A percentile compares a stretch with the other conserved stretches of the same genome.
Evolutionary conservation across 2,888 invertebrate species (phyloP).

Genomic region (Spilosoma lubricipeda): DNA sequence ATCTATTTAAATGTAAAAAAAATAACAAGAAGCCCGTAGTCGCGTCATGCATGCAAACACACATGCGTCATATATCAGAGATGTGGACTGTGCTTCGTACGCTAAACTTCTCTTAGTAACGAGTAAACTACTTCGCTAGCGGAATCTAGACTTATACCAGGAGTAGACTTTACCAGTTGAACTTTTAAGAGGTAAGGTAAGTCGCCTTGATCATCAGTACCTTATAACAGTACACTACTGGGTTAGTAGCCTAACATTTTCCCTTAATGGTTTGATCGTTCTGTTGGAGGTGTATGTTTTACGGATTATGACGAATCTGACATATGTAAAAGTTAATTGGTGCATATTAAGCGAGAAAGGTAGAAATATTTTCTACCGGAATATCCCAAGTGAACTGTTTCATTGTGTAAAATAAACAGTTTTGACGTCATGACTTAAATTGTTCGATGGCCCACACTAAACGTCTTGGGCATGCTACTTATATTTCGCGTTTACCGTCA

Average conservation of each 20-base stretch:
- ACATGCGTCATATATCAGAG: background rate
- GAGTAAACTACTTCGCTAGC: background rate
- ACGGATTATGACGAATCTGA: background rate
- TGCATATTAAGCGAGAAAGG: background rate
- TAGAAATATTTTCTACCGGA: background rate
- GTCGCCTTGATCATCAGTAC: too few species aligned
- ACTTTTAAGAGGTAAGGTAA: background rate
- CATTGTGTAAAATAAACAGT: background rate
- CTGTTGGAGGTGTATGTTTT: background rate
- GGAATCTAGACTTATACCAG: background rate
- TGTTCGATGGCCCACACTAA: background rate
- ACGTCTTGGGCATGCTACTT: background rate
- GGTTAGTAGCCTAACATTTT: too few species aligned
- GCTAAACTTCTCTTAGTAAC: background rate
- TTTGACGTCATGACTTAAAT: background rate
- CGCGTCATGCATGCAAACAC: background rate
- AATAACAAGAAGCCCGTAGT: background rate
- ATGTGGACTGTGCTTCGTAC: background rate
- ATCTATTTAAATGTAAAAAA: background rate
- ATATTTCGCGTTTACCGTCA: background rate
- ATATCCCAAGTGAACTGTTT: background rate
- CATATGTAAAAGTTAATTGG: background rate
- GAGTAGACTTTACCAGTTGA: background rate
- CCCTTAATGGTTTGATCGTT: background rate
- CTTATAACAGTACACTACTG: too few species aligned